A percentile compares a stretch with the other conserved stretches of the same genome.
phyloP scores from a whole-genome alignment of 2,113 vertebrate genomes.

The Hemibagrus wyckioides region DNA sequence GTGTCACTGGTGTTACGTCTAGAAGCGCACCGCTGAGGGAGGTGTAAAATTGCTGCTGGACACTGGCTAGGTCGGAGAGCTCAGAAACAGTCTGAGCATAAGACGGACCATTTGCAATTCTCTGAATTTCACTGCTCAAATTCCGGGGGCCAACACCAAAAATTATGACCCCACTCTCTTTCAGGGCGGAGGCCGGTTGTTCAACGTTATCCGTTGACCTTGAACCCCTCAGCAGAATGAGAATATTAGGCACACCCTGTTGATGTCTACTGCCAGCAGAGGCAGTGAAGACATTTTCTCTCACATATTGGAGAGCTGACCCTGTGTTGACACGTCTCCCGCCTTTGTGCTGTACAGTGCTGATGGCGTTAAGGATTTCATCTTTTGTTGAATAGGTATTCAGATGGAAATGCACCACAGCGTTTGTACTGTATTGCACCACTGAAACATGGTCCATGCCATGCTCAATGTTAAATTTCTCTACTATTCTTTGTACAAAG shows the following conservation, averaged over 20 bases:
- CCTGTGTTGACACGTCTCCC: conserved; percentile 63
- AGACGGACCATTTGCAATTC: conserved; percentile 16
- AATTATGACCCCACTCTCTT: conserved; percentile 77
- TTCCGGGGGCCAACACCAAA: conserved; percentile 78
- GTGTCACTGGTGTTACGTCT: background rate
- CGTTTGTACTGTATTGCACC: conserved; percentile 54
- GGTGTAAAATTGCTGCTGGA: conserved; percentile 35
- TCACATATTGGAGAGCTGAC: conserved; percentile 58
- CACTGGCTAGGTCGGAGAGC: conserved; percentile 32
- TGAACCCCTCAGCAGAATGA: conserved; percentile 60
- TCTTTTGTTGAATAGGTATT: conserved; percentile 47
- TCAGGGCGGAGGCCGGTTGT: conserved; percentile 75
- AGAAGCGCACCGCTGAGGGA: conserved; percentile 14
- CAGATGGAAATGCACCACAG: conserved; percentile 48
- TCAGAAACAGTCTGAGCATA: conserved; percentile 38
- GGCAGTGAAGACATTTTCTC: conserved; percentile 57
- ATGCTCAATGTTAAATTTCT: conserved; percentile 48
- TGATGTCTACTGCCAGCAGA: conserved; percentile 57
- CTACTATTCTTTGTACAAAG: conserved; percentile 64
- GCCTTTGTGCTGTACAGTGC: conserved; percentile 45
- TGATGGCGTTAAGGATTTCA: conserved; percentile 19
- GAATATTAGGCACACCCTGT: conserved; percentile 58
- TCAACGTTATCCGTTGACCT: conserved; percentile 59
- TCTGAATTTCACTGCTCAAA: conserved; percentile 74
- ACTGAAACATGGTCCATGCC: conserved; percentile 51